Percentiles rank a stretch among this genome's conserved stretches.
Evolutionary conservation across 2,797 vertebrate genomes (phyloP).

Genomic region (Morelia viridis): DNA sequence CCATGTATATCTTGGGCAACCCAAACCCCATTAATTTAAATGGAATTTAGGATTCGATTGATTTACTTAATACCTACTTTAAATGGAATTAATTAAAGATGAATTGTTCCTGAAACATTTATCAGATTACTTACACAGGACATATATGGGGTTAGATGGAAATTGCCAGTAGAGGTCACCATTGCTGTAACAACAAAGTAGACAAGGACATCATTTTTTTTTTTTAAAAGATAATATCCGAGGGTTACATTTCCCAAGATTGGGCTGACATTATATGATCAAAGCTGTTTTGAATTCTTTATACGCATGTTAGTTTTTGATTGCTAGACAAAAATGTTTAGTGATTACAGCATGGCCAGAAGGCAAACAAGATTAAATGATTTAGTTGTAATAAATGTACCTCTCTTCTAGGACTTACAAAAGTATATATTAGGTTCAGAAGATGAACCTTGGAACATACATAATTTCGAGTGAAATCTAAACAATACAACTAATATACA

Average conservation of each 20-base stretch:
- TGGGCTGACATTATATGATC: background rate
- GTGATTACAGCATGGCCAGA: background rate
- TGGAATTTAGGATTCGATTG: background rate
- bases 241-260: background rate
- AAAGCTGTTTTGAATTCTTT: background rate
- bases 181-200: conserved; percentile 17
- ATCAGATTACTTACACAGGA: background rate
- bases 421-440: background rate
- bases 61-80: background rate
- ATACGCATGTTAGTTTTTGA: background rate
- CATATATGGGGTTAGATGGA: background rate
- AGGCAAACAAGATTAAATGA: background rate
- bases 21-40: background rate
- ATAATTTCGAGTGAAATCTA: background rate
- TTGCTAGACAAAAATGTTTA: background rate
- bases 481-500: conserved; percentile 6
- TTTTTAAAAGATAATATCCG: conserved; percentile 5
- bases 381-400: background rate
- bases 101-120: background rate
- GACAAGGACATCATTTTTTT: conserved; percentile 22
- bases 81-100: background rate
- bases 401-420: background rate
- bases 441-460: background rate
- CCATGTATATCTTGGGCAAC: background rate
- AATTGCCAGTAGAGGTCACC: conserved; percentile 64